A percentile compares a stretch with the other conserved stretches of the same genome.
Evolutionary conservation across 1,140 invertebrate genomes (phyloP).

Genomic region (Gerris buenoi): DNA sequence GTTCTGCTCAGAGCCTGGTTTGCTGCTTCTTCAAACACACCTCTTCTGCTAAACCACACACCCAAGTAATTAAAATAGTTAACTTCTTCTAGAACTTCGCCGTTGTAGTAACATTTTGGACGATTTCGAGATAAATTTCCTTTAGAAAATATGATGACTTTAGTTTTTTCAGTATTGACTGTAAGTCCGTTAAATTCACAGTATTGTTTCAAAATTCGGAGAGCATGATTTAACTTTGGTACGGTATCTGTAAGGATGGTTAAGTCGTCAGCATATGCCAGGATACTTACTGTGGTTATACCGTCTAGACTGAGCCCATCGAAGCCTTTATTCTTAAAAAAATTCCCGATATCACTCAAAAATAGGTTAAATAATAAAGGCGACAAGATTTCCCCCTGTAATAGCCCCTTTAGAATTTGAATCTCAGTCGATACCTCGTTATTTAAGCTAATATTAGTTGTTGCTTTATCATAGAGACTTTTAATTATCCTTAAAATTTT

Average conservation of each 20-base stretch:
- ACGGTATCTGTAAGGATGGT: neutral
- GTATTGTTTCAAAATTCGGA: neutral
- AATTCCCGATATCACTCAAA: neutral
- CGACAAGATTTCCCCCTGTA: neutral
- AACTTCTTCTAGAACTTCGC: neutral
- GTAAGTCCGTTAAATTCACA: neutral
- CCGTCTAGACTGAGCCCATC: constrained; percentile 1
- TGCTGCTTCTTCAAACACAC: neutral
- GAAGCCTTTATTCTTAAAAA: neutral
- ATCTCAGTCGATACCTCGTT: neutral
- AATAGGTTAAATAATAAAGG: neutral
- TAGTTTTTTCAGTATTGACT: neutral
- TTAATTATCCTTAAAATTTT: too few relatives aligned
- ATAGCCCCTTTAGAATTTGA: neutral
- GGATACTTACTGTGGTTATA: neutral
- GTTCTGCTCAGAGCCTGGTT: neutral
- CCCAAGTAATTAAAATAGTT: constrained; percentile 1
- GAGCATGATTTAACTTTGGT: neutral
- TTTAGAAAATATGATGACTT: constrained; percentile 1
- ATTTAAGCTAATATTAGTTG: too few relatives aligned
- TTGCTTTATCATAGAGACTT: too few relatives aligned
- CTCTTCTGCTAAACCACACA: too few relatives aligned
- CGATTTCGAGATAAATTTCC: too few relatives aligned
- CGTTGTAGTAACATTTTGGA: too few relatives aligned
- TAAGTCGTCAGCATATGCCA: neutral